phyloP scores from a whole-genome alignment of 2,888 invertebrate species.

The Plebejus melissa region DNA sequence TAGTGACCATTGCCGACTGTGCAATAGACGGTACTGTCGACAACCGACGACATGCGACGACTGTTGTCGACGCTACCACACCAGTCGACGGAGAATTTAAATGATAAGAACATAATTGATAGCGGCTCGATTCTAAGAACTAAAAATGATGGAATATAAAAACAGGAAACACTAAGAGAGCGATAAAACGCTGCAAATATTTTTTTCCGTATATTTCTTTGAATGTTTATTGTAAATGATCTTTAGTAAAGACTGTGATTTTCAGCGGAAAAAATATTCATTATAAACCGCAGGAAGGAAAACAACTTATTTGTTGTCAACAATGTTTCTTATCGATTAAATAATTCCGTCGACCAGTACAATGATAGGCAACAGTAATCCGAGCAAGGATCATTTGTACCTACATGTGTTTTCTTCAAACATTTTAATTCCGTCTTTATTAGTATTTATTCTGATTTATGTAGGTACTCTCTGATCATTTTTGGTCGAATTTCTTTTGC shows the following conservation, averaged over 20 bases:
- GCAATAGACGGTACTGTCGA: not conserved
- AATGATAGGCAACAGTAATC: slow-evolving; percentile 15
- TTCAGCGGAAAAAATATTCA: not conserved
- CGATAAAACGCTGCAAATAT: slow-evolving; percentile 1
- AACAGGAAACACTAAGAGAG: not conserved
- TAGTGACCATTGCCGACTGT: not conserved
- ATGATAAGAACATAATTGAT: slow-evolving; percentile 19
- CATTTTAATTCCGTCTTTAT: not conserved
- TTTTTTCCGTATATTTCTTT: not conserved
- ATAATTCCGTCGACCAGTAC: slow-evolving; percentile 15
- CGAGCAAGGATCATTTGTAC: slow-evolving; percentile 10
- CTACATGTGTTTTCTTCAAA: not conserved
- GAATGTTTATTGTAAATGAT: not conserved
- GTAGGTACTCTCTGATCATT: not conserved
- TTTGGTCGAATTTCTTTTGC: slow-evolving; percentile 19
- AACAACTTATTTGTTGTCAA: not conserved
- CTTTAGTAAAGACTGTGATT: no score
- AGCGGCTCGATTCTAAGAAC: not conserved
- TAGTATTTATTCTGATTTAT: not conserved
- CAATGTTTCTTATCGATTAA: slow-evolving; percentile 21
- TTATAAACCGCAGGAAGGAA: not conserved
- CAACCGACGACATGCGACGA: not conserved
- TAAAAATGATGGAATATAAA: not conserved
- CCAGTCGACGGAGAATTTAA: slow-evolving; percentile 4
- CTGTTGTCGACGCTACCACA: slow-evolving; percentile 21